Base-by-base conservation (phyloP, 1,140 invertebrate species). In the Drosophila sp. region DNA sequence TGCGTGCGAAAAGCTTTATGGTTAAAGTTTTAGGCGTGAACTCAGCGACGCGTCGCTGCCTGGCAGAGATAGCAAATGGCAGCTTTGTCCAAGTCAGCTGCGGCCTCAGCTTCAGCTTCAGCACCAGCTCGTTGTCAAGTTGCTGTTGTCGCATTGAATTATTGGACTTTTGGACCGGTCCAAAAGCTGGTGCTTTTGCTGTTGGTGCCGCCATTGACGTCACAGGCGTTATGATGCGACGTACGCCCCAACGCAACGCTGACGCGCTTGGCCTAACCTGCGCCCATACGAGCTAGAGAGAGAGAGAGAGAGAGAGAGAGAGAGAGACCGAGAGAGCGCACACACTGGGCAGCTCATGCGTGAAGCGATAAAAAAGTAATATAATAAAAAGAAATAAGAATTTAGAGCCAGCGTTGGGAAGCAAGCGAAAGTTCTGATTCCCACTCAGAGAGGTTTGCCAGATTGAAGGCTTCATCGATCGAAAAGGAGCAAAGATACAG, bases 141-240 rank as follows among this genome's bases (percentile, higher is more conserved):
- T 7, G 50, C 32, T 64, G 43, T 50, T 50, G 62, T 72, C 69
- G 46, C 63, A 72, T 67, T 72, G 54, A 72, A 67, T 72, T 59
- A 50, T 73, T 73, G 57, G 53, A 80, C 69, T 84, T 51, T 73
- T 73, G 63, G 82, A 86, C 82, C 82, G 82, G 82, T 87, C 80
- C 70, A 58, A 64, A 83, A 74, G 72, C 72, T 74, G 65, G 13
- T 41, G 64, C 36, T n/a, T n/a, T n/a, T 21, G 63, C 25, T 18
- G 25, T 6, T 34, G 61, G 27, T 9, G 18, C 13, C 32, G 29
- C 76, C 80, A 84, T 84, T 84, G 80, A 84, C 80, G 80, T 84
- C 80, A 84, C 80, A 70, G 61, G 40, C 69, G 38, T 62, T 63
- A 41, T 63, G 72, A 70, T 74, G 65, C 65, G 72, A 73, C 64